Evolutionary conservation across 1,140 invertebrate species (phyloP), one percentile per base, ranked within the genome.

Genomic region (Drosophila ambigua): DNA sequence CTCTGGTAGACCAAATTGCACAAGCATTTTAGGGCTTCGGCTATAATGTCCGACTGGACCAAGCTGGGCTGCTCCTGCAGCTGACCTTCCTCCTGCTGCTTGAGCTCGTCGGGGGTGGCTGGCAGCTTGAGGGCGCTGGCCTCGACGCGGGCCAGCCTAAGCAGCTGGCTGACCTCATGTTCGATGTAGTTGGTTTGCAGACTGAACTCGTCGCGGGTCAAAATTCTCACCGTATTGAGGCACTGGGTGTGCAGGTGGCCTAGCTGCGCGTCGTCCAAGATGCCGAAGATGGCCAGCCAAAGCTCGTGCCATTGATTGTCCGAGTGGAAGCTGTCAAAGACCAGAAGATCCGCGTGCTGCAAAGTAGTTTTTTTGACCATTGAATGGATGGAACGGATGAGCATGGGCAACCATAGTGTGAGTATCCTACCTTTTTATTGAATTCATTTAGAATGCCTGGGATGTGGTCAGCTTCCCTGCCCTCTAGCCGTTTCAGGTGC

Each of bases 1-100:
- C 96, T 97, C 90, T 98, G 97, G 90, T 95, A 98, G 49, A 98
- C 93, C 46, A 98, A 92, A 92, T 99, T 99, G 87, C 96, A 98
- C 2, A 99, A 91, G 88, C 97, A 95, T 92, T 98, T 99, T 49
- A 97, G 91, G 0, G 96, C 95, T 92, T 98, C 97, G 6, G 96
- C 92, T 69, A 93, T 79, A 0, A 88, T 64, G 20, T 76, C 72
- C 2, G 72, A 63, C 45, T 87, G 75, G 0, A 46, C 46, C 45
- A 63, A 31, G 16, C 35, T 75, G 6, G 74, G 74, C 39, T 62
- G 52, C n/a, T 31, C 45, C 11, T 66, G 62, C 7, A 44, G 63
- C 31, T 57, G 31, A 4, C 39, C 41, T n/a, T 39, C n/a, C 44
- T 79, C 57, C 60, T 66, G 51, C 46, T 77, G 60, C 57, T 50